Percentiles rank a stretch among this genome's conserved stretches.
phyloP scores from a whole-genome alignment of 2,888 invertebrate species.

The Tetheella fluctuosa region DNA sequence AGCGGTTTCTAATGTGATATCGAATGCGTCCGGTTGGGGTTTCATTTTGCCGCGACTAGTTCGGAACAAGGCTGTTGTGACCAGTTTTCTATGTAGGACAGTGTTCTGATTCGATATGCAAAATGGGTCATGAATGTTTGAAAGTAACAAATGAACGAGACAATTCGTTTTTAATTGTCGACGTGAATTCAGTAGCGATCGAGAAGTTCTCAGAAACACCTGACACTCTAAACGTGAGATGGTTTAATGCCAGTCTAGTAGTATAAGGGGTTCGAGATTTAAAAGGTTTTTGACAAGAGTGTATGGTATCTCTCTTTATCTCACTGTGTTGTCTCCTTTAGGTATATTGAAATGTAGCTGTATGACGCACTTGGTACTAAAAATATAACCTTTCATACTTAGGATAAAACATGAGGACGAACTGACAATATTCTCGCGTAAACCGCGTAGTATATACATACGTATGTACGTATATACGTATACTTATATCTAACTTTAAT shows the following conservation, averaged over 20 bases:
- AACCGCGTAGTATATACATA: background rate
- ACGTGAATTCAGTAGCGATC: background rate
- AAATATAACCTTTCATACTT: background rate
- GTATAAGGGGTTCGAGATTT: no score
- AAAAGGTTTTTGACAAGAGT: no score
- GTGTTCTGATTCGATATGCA: conserved; percentile 17
- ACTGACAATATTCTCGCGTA: background rate
- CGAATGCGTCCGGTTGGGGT: conserved; percentile 58
- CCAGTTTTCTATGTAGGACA: conserved; percentile 48
- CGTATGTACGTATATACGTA: no score
- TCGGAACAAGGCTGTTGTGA: conserved; percentile 39
- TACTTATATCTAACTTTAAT: no score
- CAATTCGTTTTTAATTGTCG: background rate
- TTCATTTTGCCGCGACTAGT: conserved; percentile 51
- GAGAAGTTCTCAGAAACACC: background rate
- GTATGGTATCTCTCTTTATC: no score
- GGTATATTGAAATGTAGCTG: background rate
- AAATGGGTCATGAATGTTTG: background rate
- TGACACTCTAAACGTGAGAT: no score
- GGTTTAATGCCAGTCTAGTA: no score
- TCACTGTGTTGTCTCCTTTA: no score
- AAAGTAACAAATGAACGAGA: background rate
- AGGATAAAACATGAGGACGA: background rate
- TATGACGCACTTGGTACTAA: conserved; percentile 2
- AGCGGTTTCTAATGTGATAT: conserved; percentile 72